Conservation (phyloP, 2,888 invertebrate species). For the Aleiodes alternator region DNA sequence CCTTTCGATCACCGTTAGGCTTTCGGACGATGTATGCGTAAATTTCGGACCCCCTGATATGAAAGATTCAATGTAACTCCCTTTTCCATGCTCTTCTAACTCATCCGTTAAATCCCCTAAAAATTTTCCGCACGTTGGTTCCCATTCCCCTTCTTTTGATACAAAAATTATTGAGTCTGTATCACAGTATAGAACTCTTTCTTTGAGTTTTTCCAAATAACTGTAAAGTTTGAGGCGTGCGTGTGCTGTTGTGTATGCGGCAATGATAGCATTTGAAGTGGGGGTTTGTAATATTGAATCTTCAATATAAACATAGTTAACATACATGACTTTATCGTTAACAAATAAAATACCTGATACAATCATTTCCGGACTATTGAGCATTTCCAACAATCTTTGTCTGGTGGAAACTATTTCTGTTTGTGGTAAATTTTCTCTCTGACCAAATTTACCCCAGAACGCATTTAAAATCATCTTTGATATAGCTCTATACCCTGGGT, state of each 20-base stretch:
- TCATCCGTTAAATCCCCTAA: constrained; percentile 69
- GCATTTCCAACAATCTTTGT: constrained; percentile 44
- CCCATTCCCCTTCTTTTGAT: constrained; percentile 39
- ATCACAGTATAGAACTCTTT: constrained; percentile 63
- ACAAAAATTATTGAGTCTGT: constrained; percentile 65
- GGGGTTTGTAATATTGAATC: constrained; percentile 48
- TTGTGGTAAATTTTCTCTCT: constrained; percentile 40
- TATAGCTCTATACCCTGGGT: not conserved
- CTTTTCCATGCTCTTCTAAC: constrained; percentile 57
- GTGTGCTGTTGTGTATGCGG: constrained; percentile 66
- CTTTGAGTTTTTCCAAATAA: constrained; percentile 65
- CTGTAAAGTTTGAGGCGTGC: constrained; percentile 66
- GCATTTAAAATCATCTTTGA: constrained; percentile 1
- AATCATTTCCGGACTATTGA: constrained; percentile 52
- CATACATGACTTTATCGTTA: too few relatives aligned
- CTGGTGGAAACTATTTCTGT: constrained; percentile 45
- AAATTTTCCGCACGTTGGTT: constrained; percentile 61
- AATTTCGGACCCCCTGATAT: constrained; percentile 68
- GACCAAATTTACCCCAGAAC: constrained; percentile 8
- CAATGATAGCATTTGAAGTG: constrained; percentile 63
- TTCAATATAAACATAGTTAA: too few relatives aligned
- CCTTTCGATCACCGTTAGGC: constrained; percentile 18
- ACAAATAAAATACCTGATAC: constrained; percentile 47
- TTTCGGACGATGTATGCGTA: constrained; percentile 54
- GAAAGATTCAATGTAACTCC: constrained; percentile 65